Evolutionary conservation across 92 coral and sea anemone genomes (phyloP).

Genomic region (Bergia puertoricense): DNA sequence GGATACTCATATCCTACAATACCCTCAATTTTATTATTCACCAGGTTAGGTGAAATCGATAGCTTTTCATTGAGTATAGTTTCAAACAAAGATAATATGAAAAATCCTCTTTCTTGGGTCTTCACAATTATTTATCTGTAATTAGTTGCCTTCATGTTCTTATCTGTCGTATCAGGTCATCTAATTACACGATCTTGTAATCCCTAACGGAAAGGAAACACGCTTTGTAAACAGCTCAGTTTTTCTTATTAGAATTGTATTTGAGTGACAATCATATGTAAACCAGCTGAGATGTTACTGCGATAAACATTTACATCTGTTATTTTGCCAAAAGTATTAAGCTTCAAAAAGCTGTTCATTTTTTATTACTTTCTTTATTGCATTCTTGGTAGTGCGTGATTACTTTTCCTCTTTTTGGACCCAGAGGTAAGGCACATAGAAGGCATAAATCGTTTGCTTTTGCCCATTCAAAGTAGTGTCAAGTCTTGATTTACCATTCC

Average conservation of each 20-base stretch:
- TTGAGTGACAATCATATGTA: not conserved
- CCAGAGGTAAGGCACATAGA: not conserved
- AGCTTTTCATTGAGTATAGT: too few species aligned
- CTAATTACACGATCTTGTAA: not conserved
- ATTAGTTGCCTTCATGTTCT: not conserved
- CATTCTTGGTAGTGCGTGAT: not conserved
- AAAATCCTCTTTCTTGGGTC: not conserved
- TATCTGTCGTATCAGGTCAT: not conserved
- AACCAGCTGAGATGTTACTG: not conserved
- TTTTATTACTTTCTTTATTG: not conserved
- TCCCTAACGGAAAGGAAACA: not conserved
- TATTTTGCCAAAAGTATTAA: too few species aligned
- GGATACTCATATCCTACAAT: too few species aligned
- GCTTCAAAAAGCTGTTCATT: not conserved
- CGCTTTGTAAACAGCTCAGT: not conserved
- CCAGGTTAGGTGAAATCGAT: too few species aligned
- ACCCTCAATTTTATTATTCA: too few species aligned
- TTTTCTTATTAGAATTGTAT: too few species aligned
- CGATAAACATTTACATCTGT: not conserved
- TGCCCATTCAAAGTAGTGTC: too few species aligned
- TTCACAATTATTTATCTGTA: too few species aligned
- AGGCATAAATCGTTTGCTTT: not conserved
- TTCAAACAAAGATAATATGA: too few species aligned
- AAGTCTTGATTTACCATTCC: too few species aligned
- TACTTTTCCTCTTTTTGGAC: not conserved